These are phyloP conservation scores for Trissolcus basalis DNA, from an alignment of 1,140 invertebrate species.

Conservation along the genomic window DNA sequence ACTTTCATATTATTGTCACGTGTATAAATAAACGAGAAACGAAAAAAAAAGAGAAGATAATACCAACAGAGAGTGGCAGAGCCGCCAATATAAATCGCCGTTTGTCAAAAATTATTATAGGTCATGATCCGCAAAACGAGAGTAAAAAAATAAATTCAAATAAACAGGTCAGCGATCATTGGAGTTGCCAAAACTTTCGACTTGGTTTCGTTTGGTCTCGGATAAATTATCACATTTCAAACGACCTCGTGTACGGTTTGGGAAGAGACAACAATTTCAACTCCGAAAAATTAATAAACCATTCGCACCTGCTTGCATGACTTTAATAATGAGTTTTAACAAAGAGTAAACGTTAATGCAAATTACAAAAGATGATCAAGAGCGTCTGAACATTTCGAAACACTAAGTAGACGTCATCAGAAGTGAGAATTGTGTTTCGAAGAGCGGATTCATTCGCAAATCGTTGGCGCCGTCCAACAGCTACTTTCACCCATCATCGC, in stretches of 20 bases:
- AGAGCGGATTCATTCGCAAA: conserved; percentile 13
- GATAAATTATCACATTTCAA: too few species aligned
- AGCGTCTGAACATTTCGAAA: conserved; percentile 15
- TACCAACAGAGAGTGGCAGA: not conserved
- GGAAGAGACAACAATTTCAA: too few species aligned
- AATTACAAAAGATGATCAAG: conserved; percentile 37
- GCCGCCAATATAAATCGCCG: not conserved
- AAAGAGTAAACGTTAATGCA: conserved; percentile 15
- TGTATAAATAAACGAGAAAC: conserved; percentile 21
- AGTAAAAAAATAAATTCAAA: conserved; percentile 1
- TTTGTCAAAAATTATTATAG: conserved; percentile 20
- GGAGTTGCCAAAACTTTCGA: not conserved
- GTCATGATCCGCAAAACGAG: conserved; percentile 9
- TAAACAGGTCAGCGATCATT: not conserved
- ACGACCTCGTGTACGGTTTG: too few species aligned
- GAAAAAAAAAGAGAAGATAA: conserved; percentile 14
- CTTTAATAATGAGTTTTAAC: too few species aligned
- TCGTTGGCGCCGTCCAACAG: not conserved
- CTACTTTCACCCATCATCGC: conserved; percentile 39
- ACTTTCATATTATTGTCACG: conserved; percentile 23
- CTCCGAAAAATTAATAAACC: too few species aligned
- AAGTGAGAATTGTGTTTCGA: conserved; percentile 17
- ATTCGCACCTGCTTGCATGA: too few species aligned
- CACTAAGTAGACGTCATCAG: conserved; percentile 3
- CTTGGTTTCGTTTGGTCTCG: not conserved